These are phyloP conservation scores for Pelecanus crispus DNA, from an alignment of 2,113 vertebrate genomes.

Conservation along the genomic window DNA sequence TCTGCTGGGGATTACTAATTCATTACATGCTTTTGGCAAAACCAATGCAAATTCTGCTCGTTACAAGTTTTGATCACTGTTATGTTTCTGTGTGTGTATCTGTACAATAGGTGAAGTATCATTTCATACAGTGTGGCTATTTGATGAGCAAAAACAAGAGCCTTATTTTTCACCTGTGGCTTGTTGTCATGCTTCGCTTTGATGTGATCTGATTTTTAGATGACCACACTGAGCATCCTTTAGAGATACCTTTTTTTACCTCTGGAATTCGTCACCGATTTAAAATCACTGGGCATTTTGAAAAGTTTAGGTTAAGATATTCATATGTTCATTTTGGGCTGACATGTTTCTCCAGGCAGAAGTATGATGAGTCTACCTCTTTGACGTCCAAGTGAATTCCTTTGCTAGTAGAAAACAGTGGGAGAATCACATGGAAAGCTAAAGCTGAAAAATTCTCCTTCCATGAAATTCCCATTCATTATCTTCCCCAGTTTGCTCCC, in stretches of 20 bases:
- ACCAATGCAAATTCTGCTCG: background rate
- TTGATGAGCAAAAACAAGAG: background rate
- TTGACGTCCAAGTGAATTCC: background rate
- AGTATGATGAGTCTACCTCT: background rate
- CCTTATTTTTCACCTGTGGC: background rate
- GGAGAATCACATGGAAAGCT: background rate
- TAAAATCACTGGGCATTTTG: background rate
- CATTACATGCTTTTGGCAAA: slow-evolving; percentile 37
- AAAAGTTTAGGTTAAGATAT: background rate
- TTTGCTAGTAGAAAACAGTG: background rate
- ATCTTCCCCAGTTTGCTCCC: background rate
- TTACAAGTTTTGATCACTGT: background rate
- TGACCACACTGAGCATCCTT: background rate
- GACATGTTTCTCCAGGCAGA: background rate
- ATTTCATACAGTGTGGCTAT: background rate
- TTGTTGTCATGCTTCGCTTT: background rate
- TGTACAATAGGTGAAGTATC: background rate
- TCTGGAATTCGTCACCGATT: background rate
- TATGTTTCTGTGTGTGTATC: background rate
- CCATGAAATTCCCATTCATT: background rate
- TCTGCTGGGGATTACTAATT: slow-evolving; percentile 34
- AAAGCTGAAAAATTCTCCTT: background rate
- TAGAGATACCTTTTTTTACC: background rate
- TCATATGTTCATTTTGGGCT: background rate
- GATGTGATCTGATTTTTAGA: background rate